A percentile compares a stretch with the other conserved stretches of the same genome.
These are phyloP conservation scores for Psilopsiagon aurifrons DNA, from an alignment of 2,113 vertebrate species.

Conservation along the genomic window DNA sequence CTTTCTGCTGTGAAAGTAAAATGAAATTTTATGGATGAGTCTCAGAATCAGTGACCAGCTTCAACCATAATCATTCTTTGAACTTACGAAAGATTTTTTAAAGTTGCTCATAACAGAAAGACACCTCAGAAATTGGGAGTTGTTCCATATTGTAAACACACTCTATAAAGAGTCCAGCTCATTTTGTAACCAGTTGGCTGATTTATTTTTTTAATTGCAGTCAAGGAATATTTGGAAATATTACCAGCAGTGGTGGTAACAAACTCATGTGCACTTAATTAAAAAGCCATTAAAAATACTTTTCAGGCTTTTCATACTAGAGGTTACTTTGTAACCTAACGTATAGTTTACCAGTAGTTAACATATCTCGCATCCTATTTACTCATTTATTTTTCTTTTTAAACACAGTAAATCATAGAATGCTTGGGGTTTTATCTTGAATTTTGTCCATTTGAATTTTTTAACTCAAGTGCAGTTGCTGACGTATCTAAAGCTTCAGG, in stretches of 20 bases:
- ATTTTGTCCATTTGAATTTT: neutral
- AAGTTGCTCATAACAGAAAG: neutral
- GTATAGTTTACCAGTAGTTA: neutral
- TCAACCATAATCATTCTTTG: neutral
- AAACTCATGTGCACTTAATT: neutral
- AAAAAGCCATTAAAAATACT: neutral
- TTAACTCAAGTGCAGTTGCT: neutral
- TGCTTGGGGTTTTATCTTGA: neutral
- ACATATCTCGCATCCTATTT: neutral
- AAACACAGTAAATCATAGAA: neutral
- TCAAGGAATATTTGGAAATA: neutral
- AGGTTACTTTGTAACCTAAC: neutral
- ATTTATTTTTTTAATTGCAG: neutral
- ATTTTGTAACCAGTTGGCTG: neutral
- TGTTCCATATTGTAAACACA: neutral
- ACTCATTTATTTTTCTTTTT: neutral
- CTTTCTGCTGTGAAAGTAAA: neutral
- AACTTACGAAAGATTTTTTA: neutral
- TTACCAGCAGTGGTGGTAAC: neutral
- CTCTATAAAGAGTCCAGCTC: neutral
- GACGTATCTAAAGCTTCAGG: neutral
- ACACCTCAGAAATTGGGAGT: neutral
- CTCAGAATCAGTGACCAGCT: neutral
- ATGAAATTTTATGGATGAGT: neutral
- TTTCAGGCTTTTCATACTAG: neutral